phyloP scores from a whole-genome alignment of 1,140 invertebrate genomes.

The Macrobrachium rosenbergii region DNA sequence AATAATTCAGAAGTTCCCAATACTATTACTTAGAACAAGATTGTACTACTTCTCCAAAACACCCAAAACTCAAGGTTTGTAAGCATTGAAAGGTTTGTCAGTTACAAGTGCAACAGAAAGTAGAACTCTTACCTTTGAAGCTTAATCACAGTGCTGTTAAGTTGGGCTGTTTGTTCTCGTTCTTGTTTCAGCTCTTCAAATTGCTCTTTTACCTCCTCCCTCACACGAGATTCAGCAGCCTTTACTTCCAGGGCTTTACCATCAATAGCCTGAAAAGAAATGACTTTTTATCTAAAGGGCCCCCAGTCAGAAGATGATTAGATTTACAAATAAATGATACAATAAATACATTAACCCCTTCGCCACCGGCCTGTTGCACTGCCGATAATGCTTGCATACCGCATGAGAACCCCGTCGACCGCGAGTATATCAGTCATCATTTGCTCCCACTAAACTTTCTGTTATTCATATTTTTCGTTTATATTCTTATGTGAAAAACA shows the following conservation, averaged over 20 bases:
- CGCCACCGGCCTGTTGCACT: no score
- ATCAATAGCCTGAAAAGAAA: slow-evolving; percentile 9
- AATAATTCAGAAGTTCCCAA: no score
- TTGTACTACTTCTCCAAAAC: background rate
- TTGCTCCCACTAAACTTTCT: no score
- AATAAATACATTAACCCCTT: background rate
- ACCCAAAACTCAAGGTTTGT: background rate
- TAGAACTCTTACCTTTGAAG: slow-evolving; percentile 25
- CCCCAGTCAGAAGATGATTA: background rate
- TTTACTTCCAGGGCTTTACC: slow-evolving; percentile 34
- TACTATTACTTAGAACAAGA: no score
- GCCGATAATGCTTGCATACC: no score
- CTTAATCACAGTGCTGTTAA: slow-evolving; percentile 28
- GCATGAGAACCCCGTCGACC: no score
- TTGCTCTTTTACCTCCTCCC: slow-evolving; percentile 36
- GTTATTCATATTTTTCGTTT: no score
- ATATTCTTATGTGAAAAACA: no score
- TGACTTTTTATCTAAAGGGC: no score
- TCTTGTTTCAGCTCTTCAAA: slow-evolving; percentile 38
- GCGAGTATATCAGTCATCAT: no score
- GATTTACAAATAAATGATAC: background rate
- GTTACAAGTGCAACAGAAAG: background rate
- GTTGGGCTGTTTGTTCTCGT: slow-evolving; percentile 28
- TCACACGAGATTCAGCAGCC: slow-evolving; percentile 34
- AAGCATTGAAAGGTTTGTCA: background rate